A percentile compares a stretch with the other conserved stretches of the same genome.
These are phyloP conservation scores for Anguilla megastoma DNA, from an alignment of 2,797 vertebrate species.

Conservation along the genomic window DNA sequence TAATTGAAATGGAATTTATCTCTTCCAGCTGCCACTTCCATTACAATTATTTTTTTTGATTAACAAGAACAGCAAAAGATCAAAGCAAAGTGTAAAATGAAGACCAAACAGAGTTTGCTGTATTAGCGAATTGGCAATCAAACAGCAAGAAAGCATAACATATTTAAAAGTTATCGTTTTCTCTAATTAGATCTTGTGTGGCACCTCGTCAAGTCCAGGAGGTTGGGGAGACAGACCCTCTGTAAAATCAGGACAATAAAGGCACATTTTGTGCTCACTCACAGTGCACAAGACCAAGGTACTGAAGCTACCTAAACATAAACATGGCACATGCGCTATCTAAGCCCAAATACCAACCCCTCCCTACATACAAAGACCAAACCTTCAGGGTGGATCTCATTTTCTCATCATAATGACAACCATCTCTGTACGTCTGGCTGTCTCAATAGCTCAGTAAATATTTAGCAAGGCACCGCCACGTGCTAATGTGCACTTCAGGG, in stretches of 20 bases:
- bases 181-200: not conserved
- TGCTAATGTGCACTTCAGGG: not conserved
- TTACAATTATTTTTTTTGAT: slow-evolving; percentile 28
- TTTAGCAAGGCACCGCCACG: not conserved
- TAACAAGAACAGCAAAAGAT: not conserved
- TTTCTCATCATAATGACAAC: not conserved
- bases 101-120: not conserved
- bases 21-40: slow-evolving; percentile 41
- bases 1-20: slow-evolving; percentile 32
- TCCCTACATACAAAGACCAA: not conserved
- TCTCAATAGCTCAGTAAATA: not conserved
- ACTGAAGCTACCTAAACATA: not conserved
- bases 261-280: not conserved
- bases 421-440: not conserved
- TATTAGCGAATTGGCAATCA: not conserved
- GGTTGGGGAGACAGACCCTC: not conserved
- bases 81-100: slow-evolving; percentile 22
- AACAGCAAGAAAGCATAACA: not conserved
- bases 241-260: not conserved
- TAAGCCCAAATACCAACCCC: not conserved
- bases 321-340: not conserved
- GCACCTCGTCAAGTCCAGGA: not conserved
- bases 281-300: not conserved
- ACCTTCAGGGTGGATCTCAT: not conserved
- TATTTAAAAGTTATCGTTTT: not conserved